Percentiles rank a stretch among this genome's conserved stretches.
Conservation (phyloP, 2,113 vertebrate species). For the Coptodon rendalli region DNA sequence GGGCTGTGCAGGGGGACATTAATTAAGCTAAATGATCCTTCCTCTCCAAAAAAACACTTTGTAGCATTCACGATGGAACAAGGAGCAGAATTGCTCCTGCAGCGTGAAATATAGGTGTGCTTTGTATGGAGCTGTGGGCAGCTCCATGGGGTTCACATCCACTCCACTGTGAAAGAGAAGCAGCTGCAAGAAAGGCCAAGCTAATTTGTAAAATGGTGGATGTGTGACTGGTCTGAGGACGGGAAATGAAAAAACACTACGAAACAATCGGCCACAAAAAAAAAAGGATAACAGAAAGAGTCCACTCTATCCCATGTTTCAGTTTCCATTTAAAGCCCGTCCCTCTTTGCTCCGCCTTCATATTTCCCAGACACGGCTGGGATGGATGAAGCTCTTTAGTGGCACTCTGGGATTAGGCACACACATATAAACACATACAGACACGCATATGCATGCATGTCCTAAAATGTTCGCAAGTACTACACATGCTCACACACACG, state of each 20-base stretch:
- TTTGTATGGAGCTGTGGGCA: constrained; percentile 9
- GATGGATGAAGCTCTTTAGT: constrained; percentile 52
- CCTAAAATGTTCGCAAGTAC: not conserved
- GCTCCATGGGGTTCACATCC: constrained; percentile 1
- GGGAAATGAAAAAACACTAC: constrained; percentile 44
- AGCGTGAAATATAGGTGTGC: constrained; percentile 22
- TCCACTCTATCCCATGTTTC: constrained; percentile 8
- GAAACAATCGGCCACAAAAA: constrained; percentile 25
- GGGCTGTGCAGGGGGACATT: constrained; percentile 21
- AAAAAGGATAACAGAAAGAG: not conserved
- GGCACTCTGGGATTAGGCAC: constrained; percentile 41
- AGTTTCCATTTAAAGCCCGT: constrained; percentile 33
- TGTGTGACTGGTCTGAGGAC: constrained; percentile 33
- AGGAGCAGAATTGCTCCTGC: not conserved
- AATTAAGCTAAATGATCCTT: constrained; percentile 37
- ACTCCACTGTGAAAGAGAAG: not conserved
- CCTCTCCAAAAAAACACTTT: constrained; percentile 26
- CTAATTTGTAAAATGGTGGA: constrained; percentile 38
- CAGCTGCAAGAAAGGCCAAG: constrained; percentile 15
- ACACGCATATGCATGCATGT: not conserved
- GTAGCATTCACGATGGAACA: constrained; percentile 31
- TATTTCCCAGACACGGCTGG: constrained; percentile 49
- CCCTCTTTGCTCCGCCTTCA: constrained; percentile 6
- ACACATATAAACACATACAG: constrained; percentile 13
- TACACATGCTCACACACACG: not conserved